These are phyloP conservation scores for Drosophila orosa DNA, from an alignment of 1,140 invertebrate species.

Conservation along the genomic window DNA sequence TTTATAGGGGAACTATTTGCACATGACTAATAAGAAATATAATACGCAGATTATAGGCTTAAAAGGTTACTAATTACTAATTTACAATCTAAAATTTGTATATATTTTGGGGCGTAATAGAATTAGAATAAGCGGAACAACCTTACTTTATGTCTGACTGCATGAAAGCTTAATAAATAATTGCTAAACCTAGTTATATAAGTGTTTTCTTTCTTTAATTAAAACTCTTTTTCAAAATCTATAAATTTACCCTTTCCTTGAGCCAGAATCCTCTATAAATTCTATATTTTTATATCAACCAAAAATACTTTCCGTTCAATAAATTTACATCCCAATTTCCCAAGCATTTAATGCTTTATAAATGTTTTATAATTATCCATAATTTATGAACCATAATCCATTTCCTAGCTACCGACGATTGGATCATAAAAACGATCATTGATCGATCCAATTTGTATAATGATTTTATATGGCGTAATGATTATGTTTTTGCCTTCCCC, in stretches of 20 bases:
- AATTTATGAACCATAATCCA: constrained; percentile 1
- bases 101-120: neutral
- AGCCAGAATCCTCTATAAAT: neutral
- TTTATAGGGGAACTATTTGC: constrained; percentile 23
- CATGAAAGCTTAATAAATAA: neutral
- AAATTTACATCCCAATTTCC: neutral
- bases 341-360: neutral
- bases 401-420: constrained; percentile 35
- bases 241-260: neutral
- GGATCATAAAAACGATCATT: constrained; percentile 25
- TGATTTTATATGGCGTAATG: constrained; percentile 27
- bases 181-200: no score
- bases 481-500: constrained; percentile 45
- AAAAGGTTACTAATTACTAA: neutral
- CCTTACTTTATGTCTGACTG: neutral
- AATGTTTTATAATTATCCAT: neutral
- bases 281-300: no score
- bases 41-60: constrained; percentile 9
- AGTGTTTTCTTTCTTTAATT: no score
- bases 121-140: neutral
- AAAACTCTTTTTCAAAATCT: no score
- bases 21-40: constrained; percentile 27
- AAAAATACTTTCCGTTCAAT: neutral
- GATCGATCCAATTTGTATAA: constrained; percentile 47
- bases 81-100: neutral